A percentile compares a stretch with the other conserved stretches of the same genome.
Evolutionary conservation across 1,140 invertebrate species (phyloP).

Genomic region (Berghia stephanieae): DNA sequence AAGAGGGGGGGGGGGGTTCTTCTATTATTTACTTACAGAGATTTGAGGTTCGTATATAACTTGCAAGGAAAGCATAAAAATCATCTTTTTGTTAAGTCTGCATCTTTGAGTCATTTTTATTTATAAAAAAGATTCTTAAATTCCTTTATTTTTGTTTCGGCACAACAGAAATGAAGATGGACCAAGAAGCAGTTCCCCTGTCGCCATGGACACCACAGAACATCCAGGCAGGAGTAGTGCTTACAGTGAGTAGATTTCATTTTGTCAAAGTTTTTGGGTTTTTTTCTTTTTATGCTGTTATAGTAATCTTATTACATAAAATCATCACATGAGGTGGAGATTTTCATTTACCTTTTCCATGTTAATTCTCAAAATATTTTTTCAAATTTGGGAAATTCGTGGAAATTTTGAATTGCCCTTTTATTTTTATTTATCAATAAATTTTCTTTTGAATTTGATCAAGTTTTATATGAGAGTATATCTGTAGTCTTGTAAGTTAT

Average conservation of each 20-base stretch:
- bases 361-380: neutral
- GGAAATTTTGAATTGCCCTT: neutral
- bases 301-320: neutral
- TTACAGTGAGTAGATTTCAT: slow-evolving; percentile 50
- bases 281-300: neutral
- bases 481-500: too few species aligned
- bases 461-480: too few species aligned
- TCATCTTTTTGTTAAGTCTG: too few species aligned
- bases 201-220: slow-evolving; percentile 64
- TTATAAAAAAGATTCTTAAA: too few species aligned
- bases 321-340: neutral
- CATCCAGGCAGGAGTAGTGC: slow-evolving; percentile 51
- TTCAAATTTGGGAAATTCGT: neutral
- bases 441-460: too few species aligned
- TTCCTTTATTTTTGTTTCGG: too few species aligned
- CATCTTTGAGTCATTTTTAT: too few species aligned
- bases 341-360: neutral
- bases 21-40: too few species aligned
- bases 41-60: too few species aligned
- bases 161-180: slow-evolving; percentile 44
- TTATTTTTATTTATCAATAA: neutral
- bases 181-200: slow-evolving; percentile 64
- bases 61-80: too few species aligned
- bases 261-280: neutral
- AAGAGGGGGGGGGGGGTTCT: too few species aligned